Percentiles rank a stretch among this genome's conserved stretches.
phyloP scores from a whole-genome alignment of 2,797 vertebrate species.

The Alca torda region DNA sequence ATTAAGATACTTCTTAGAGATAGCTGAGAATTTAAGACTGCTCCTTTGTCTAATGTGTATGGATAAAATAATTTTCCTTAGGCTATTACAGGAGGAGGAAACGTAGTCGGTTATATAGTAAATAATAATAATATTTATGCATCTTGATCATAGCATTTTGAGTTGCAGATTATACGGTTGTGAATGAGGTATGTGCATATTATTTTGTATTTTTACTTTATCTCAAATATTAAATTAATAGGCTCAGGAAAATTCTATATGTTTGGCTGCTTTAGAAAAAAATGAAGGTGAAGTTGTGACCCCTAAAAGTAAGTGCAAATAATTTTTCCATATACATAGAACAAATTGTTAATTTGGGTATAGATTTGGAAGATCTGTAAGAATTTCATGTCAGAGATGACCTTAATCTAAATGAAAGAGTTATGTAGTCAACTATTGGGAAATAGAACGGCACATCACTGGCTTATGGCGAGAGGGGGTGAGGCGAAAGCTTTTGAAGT shows the following conservation, averaged over 20 bases:
- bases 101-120: neutral
- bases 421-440: neutral
- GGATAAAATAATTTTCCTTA: neutral
- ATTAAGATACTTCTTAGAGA: neutral
- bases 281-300: constrained; percentile 57
- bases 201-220: constrained; percentile 20
- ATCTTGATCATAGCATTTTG: neutral
- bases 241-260: constrained; percentile 79
- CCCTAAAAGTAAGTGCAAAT: constrained; percentile 77
- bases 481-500: neutral
- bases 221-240: constrained; percentile 60
- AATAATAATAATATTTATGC: neutral
- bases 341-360: neutral
- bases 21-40: neutral
- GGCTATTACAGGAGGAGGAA: neutral
- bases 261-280: constrained; percentile 84
- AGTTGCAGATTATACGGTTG: neutral
- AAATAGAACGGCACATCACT: neutral
- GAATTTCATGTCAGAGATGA: neutral
- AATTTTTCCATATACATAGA: neutral
- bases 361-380: neutral
- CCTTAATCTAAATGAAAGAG: neutral
- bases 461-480: neutral
- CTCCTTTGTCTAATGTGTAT: neutral
- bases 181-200: neutral